Evolutionary conservation across 2,888 invertebrate species (phyloP).

Genomic region (Drosophila buzzatii): DNA sequence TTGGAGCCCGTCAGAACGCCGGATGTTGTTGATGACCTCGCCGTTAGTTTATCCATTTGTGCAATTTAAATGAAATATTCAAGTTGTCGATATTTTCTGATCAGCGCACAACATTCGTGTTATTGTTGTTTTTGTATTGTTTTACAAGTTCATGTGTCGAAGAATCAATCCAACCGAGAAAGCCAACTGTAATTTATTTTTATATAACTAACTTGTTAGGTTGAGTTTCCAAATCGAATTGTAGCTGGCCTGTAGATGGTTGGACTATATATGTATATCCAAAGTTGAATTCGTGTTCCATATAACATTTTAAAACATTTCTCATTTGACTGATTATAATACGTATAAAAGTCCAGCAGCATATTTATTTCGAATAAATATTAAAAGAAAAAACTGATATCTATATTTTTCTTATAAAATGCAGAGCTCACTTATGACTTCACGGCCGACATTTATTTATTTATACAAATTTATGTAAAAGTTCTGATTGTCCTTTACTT

Average conservation of each 20-base stretch:
- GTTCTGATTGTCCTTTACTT: neutral
- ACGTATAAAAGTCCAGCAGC: too few species aligned
- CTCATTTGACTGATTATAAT: too few species aligned
- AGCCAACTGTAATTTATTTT: neutral
- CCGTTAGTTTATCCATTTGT: neutral
- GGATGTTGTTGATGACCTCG: rapidly evolving
- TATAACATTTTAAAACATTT: too few species aligned
- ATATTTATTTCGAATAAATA: too few species aligned
- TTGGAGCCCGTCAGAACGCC: conserved; percentile 45
- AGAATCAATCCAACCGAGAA: neutral
- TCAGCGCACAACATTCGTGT: neutral
- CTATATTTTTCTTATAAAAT: neutral
- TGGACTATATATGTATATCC: too few species aligned
- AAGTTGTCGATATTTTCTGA: too few species aligned
- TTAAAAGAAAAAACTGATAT: too few species aligned
- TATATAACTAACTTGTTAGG: neutral
- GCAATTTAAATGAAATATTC: neutral
- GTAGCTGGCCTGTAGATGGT: neutral
- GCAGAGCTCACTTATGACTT: neutral
- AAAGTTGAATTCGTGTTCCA: neutral
- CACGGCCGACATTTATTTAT: neutral
- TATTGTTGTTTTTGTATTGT: neutral
- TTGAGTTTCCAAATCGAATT: neutral
- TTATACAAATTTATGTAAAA: neutral
- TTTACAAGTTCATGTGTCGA: neutral